phyloP scores from a whole-genome alignment of 2,113 vertebrate genomes.

The Pholis gunnellus region DNA sequence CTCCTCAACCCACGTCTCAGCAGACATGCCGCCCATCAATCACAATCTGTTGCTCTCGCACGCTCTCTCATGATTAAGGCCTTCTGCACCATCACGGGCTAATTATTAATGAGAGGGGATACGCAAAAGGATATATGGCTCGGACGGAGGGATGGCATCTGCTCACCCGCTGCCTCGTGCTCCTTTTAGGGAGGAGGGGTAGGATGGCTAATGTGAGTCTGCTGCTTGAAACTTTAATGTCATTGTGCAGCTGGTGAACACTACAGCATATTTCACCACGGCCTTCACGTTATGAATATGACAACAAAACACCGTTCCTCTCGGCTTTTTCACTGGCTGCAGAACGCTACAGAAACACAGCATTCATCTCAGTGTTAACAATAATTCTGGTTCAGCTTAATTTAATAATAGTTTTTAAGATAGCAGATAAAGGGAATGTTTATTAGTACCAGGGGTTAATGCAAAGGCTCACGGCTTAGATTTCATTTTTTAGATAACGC shows the following conservation, averaged over 20 bases:
- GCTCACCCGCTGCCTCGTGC: constrained; percentile 29
- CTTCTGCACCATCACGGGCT: constrained; percentile 34
- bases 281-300: not conserved
- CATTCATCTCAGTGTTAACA: not conserved
- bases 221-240: constrained; percentile 5
- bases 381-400: not conserved
- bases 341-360: not conserved
- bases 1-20: constrained; percentile 73
- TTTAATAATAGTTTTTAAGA: not conserved
- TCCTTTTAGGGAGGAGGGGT: constrained; percentile 2
- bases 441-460: not conserved
- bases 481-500: no score
- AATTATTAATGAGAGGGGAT: constrained; percentile 56
- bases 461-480: not conserved
- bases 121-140: constrained; percentile 28
- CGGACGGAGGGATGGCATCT: constrained; percentile 40
- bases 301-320: not conserved
- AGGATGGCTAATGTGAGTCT: constrained; percentile 4
- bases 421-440: not conserved
- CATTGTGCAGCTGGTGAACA: not conserved
- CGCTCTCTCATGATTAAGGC: constrained; percentile 65
- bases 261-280: not conserved
- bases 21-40: constrained; percentile 78
- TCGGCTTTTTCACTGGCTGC: not conserved
- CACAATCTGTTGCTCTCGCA: constrained; percentile 71